A percentile compares a stretch with the other conserved stretches of the same genome.
These are phyloP conservation scores for Pterophyllum scalare DNA, from an alignment of 2,113 vertebrate genomes.

Conservation along the genomic window DNA sequence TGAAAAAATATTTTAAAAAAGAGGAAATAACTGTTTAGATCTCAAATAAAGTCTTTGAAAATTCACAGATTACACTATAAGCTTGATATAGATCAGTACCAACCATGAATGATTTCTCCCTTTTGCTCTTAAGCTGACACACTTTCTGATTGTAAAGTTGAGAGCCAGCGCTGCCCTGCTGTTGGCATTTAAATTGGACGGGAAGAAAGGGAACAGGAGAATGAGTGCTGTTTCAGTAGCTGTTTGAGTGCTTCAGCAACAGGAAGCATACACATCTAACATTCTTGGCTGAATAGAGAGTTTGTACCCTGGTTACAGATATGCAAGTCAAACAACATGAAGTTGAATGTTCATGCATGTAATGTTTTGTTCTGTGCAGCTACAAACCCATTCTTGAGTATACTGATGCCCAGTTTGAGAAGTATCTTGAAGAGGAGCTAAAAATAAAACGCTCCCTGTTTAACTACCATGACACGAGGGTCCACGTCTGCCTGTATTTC, in stretches of 20 bases:
- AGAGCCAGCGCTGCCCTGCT: constrained; percentile 13
- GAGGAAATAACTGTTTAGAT: background rate
- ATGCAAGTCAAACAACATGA: constrained; percentile 5
- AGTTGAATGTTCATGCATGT: background rate
- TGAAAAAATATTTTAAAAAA: background rate
- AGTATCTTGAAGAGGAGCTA: constrained; percentile 95
- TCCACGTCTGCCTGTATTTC: constrained; percentile 96
- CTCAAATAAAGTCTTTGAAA: background rate
- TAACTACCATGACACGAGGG: constrained; percentile 91
- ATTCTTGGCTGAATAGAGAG: constrained; percentile 34
- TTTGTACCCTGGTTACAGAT: constrained; percentile 34
- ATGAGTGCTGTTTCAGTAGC: constrained; percentile 48
- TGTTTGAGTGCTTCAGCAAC: constrained; percentile 30
- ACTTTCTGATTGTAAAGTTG: background rate
- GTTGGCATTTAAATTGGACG: constrained; percentile 31
- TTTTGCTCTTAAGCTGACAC: constrained; percentile 24
- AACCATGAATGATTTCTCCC: constrained; percentile 1
- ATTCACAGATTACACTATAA: background rate
- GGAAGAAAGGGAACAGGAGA: constrained; percentile 23
- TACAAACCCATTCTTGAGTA: constrained; percentile 96
- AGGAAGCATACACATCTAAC: constrained; percentile 16
- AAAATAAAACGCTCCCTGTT: constrained; percentile 94
- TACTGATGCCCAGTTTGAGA: constrained; percentile 95
- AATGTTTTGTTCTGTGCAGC: constrained; percentile 82
- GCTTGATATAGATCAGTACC: background rate